Conservation (phyloP, 1,140 invertebrate species). For the Charaxes varanes region DNA sequence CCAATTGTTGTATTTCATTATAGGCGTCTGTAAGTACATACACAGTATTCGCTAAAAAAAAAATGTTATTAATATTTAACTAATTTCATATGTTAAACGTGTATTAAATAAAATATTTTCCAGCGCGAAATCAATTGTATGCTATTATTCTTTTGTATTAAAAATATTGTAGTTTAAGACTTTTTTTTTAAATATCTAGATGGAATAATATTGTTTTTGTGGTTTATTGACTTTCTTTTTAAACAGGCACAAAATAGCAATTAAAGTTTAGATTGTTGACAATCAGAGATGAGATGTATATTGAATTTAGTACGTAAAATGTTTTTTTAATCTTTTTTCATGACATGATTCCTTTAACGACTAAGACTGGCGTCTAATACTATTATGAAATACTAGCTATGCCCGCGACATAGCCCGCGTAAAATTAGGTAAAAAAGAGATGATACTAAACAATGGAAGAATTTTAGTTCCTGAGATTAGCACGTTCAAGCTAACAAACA, state of each 20-base stretch:
- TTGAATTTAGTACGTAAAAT: no score
- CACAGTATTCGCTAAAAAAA: slow-evolving; percentile 42
- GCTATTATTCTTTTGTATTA: background rate
- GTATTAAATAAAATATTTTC: slow-evolving; percentile 3
- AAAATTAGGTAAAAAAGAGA: no score
- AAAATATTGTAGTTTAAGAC: slow-evolving; percentile 9
- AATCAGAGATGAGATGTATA: no score
- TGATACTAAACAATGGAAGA: no score
- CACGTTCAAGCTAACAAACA: no score
- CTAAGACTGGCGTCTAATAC: no score
- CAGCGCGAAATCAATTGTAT: background rate
- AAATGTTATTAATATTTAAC: slow-evolving; percentile 26
- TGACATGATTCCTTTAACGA: no score
- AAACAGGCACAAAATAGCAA: slow-evolving; percentile 1
- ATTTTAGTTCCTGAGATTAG: no score
- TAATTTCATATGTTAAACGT: slow-evolving; percentile 17
- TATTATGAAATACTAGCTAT: no score
- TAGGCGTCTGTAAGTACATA: slow-evolving; percentile 40
- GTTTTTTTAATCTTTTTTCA: no score
- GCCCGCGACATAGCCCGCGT: no score
- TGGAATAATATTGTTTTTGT: slow-evolving; percentile 1
- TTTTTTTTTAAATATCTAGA: slow-evolving; percentile 6
- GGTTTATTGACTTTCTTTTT: background rate
- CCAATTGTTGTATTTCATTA: slow-evolving; percentile 55
- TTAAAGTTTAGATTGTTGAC: slow-evolving; percentile 3